phyloP scores from a whole-genome alignment of 2,797 vertebrate genomes.

The Leucoraja ocellata region DNA sequence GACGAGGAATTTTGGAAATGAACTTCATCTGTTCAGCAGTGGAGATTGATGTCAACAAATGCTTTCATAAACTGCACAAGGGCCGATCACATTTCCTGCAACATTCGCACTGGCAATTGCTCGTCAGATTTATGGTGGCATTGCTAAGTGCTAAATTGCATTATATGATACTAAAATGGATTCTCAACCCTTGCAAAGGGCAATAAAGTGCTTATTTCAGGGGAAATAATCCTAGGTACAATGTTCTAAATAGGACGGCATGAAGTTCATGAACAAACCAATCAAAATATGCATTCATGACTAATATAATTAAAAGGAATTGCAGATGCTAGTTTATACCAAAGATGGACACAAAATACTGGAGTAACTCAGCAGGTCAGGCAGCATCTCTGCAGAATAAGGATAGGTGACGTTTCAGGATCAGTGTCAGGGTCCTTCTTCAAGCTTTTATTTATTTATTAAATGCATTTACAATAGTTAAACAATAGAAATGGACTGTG shows the following conservation, averaged over 20 bases:
- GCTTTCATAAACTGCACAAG: neutral
- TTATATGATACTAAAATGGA: neutral
- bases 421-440: too few species aligned
- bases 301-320: too few species aligned
- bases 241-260: neutral
- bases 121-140: neutral
- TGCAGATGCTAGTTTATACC: too few species aligned
- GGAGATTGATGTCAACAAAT: slow-evolving; percentile 25
- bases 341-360: too few species aligned
- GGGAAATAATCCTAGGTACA: neutral
- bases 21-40: neutral
- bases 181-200: neutral
- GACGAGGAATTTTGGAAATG: neutral
- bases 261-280: neutral
- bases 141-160: neutral
- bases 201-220: neutral
- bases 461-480: too few species aligned
- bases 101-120: slow-evolving; percentile 30
- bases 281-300: neutral
- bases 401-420: too few species aligned
- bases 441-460: too few species aligned
- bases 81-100: slow-evolving; percentile 22
- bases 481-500: neutral
- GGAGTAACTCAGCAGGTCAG: too few species aligned
- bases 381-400: too few species aligned